Conservation (phyloP, 2,888 invertebrate genomes). For the Brachyptera risi region DNA sequence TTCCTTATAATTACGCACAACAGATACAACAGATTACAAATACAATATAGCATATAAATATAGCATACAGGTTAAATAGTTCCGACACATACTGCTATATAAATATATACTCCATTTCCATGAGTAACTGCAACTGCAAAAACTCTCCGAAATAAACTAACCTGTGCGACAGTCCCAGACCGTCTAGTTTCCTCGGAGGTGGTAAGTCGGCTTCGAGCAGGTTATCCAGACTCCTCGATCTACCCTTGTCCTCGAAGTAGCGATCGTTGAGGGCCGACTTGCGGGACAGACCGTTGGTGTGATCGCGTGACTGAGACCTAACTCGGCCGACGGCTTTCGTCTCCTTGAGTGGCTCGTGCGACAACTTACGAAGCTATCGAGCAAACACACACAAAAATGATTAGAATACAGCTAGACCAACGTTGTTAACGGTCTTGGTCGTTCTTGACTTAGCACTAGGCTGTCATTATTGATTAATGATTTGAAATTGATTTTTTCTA, state of each 20-base stretch:
- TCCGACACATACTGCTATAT: no score
- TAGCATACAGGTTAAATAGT: no score
- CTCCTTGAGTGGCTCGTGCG: conserved; percentile 60
- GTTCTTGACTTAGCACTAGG: no score
- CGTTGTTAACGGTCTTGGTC: no score
- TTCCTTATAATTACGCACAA: no score
- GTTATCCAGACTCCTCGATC: conserved; percentile 79
- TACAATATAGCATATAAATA: no score
- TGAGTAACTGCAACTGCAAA: not conserved
- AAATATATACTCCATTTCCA: not conserved
- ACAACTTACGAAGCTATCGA: conserved; percentile 51
- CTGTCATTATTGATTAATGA: no score
- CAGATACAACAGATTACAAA: no score
- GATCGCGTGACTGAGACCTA: conserved; percentile 42
- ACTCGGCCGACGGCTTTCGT: conserved; percentile 34
- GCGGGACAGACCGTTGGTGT: conserved; percentile 59
- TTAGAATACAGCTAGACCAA: no score
- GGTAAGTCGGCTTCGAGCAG: conserved; percentile 53
- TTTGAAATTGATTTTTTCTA: no score
- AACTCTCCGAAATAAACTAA: not conserved
- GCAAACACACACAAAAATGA: no score
- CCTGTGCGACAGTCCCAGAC: conserved; percentile 74
- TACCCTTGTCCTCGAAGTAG: conserved; percentile 78
- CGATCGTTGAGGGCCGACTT: conserved; percentile 84
- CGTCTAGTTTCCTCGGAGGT: conserved; percentile 58